Evolutionary conservation across 1,140 invertebrate species (phyloP).

Genomic region (Nixonia krombeini): DNA sequence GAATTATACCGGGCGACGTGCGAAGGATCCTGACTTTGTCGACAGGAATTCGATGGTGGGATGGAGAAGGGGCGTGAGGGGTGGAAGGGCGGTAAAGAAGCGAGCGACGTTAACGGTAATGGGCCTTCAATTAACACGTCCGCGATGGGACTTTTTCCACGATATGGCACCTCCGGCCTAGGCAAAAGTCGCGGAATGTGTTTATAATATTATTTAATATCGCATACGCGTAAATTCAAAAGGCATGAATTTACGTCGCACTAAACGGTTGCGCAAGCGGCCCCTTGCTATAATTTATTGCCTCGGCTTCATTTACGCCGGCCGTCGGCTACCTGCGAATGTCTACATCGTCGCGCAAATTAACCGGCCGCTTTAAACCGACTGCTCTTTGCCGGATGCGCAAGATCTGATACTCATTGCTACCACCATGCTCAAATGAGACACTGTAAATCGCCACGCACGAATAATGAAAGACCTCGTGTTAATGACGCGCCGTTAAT

Average conservation of each 20-base stretch:
- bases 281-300: not conserved
- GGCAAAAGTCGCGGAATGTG: not conserved
- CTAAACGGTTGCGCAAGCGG: slow-evolving; percentile 1
- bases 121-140: slow-evolving; percentile 50
- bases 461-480: not conserved
- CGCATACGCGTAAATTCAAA: not conserved
- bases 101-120: slow-evolving; percentile 55
- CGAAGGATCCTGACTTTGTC: slow-evolving; percentile 6
- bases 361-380: too few species aligned
- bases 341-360: not conserved
- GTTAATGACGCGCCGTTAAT: not conserved
- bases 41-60: not conserved
- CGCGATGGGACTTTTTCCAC: not conserved
- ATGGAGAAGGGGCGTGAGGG: too few species aligned
- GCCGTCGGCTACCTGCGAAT: not conserved
- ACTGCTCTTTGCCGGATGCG: too few species aligned
- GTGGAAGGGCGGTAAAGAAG: slow-evolving; percentile 1
- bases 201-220: slow-evolving; percentile 2
- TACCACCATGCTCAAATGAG: not conserved
- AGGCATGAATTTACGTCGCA: slow-evolving; percentile 1
- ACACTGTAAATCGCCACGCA: not conserved
- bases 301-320: not conserved
- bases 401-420: too few species aligned
- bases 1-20: too few species aligned
- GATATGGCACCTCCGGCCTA: slow-evolving; percentile 3